Base-by-base conservation (phyloP, 2,113 vertebrate genomes). In the Aldabrachelys gigantea region DNA sequence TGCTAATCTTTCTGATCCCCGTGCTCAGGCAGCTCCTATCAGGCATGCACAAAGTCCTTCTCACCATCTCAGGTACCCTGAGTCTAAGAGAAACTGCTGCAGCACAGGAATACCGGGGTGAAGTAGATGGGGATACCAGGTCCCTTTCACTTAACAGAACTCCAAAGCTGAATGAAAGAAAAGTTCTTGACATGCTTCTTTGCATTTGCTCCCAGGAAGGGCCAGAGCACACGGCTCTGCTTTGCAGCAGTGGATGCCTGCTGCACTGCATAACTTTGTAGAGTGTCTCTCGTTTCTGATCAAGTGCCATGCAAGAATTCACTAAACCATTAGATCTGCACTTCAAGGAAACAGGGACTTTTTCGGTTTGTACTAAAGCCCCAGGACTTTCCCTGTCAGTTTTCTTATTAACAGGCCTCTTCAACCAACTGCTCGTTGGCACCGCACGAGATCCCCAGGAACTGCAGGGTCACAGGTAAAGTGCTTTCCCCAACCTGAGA, bases 241-340 rank as follows among this genome's bases (percentile, higher is more conserved):
- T 44, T 3, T 21, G 38, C 38, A 38, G 49, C 1, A 3, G 0
- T 3, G 62, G 57, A 12, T 24, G 2, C 24, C 31, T 11, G 82
- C 79, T 22, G 35, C 2, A 4, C 0, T 27, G 62, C 89, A 81
- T 1, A 72, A 52, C 87, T 25, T 10, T 16, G 56, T 38, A 7
- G 49, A 0, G 0, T 1, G 1, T 24, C 5, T 50, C 52, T 76
- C 31, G 21, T 0, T 0, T 0, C 14, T 2, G 47, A 65, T 3
- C 38, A 41, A 50, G 29, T 13, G 81, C 78, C 92, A 78, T 78
- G 62, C 31, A 56, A 80, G 69, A 31, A 80, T 76, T 95, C 41
- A 69, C 0, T 8, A 10, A 49, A 53, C 11, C 35, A 47, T 44
- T 14, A 85, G 22, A 41, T 17, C 53, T 4, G 13, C 21, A 1